These are phyloP conservation scores for Malurus elegans DNA, from an alignment of 2,113 vertebrate species.

Conservation along the genomic window DNA sequence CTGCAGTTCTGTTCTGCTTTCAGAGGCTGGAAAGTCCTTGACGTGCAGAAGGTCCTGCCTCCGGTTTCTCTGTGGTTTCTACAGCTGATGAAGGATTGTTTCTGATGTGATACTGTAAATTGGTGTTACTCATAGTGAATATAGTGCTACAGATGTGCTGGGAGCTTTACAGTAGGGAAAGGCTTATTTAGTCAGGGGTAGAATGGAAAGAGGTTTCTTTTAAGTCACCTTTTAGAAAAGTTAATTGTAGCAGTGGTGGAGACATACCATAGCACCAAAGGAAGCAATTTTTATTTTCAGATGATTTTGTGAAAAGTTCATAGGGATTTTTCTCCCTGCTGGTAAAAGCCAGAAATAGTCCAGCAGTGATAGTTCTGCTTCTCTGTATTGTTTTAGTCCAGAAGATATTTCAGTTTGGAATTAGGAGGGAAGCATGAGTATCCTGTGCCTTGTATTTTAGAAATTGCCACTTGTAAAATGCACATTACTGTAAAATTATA, in stretches of 20 bases:
- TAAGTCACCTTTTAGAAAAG: neutral
- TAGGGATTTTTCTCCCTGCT: neutral
- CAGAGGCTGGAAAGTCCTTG: conserved; percentile 71
- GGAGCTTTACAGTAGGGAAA: neutral
- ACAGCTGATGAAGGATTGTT: conserved; percentile 62
- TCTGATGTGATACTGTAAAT: neutral
- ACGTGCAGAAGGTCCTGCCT: conserved; percentile 42
- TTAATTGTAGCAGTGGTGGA: neutral
- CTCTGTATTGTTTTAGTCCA: neutral
- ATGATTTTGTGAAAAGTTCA: neutral
- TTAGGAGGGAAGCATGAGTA: neutral
- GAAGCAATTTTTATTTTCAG: neutral
- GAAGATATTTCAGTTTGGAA: neutral
- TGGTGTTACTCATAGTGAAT: neutral
- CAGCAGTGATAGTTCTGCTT: neutral
- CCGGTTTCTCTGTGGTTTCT: conserved; percentile 63
- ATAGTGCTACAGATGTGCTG: neutral
- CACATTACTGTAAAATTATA: neutral
- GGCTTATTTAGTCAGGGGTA: neutral
- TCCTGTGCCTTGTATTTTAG: neutral
- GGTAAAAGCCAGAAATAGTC: neutral
- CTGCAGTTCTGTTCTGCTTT: conserved; percentile 52
- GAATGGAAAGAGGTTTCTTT: neutral
- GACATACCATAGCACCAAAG: neutral
- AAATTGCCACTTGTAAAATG: neutral